Percentiles rank a stretch among this genome's conserved stretches.
phyloP scores from a whole-genome alignment of 2,797 vertebrate genomes.

The Schizopygopsis pylzovi region DNA sequence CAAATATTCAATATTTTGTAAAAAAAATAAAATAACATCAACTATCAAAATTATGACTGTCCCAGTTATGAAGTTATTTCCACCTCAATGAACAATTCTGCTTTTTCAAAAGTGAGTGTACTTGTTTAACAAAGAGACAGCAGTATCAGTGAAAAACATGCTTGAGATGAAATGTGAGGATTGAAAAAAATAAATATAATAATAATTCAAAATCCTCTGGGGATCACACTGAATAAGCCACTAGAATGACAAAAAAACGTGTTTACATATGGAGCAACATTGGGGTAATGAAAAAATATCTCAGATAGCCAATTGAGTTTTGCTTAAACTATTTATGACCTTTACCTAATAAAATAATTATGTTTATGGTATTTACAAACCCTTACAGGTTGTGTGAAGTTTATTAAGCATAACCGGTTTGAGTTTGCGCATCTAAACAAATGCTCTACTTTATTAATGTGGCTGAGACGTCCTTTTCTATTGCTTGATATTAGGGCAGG shows the following conservation, averaged over 20 bases:
- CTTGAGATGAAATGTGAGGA: neutral
- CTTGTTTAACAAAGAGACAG: neutral
- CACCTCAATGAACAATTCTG: neutral
- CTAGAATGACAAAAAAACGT: neutral
- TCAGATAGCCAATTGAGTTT: neutral
- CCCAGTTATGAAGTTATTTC: neutral
- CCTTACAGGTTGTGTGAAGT: neutral
- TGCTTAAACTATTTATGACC: neutral
- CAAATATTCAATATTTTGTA: neutral
- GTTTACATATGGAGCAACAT: neutral
- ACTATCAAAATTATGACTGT: neutral
- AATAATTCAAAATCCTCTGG: neutral
- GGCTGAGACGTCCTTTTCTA: neutral
- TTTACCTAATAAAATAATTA: neutral
- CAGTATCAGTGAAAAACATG: neutral
- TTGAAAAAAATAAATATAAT: no score
- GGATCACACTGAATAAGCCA: neutral
- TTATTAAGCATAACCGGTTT: neutral
- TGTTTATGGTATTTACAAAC: neutral
- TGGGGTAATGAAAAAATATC: neutral
- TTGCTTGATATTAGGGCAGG: slow-evolving; percentile 22
- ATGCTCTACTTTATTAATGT: neutral
- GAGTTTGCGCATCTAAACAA: neutral
- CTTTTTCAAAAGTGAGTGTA: neutral
- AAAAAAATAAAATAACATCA: neutral